Base-by-base conservation (phyloP, 1,140 invertebrate species). In the Drosophila pectinifera region DNA sequence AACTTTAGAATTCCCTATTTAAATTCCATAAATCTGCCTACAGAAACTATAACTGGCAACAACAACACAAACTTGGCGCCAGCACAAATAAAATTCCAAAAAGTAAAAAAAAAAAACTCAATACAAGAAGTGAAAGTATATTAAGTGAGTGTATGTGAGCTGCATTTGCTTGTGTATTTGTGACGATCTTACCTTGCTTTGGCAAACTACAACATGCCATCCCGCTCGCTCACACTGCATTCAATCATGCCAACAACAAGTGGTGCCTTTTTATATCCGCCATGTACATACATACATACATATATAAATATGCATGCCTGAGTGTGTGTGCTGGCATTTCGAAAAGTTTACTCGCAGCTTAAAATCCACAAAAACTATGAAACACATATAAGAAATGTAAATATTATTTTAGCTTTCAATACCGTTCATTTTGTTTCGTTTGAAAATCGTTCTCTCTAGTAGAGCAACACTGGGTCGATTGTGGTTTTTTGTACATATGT, bases 81-180 rank as follows among this genome's bases (percentile, higher is more conserved):
- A 89, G 65, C 61, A 68, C 39, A 89, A 89, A 89, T 88, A 68
- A 82, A 82, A 78, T 89, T 34, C 14, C 14, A 24, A 46, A 46
- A 45, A 45, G 13, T 1, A 16, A 28, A 18, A n/a, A 83, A 84
- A 85, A 78, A 73, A 83, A 83, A 78, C 80, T 78, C 57, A 89
- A 89, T 88, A 83, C 73, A 90, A 90, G 85, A 89, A 89, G 84
- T 89, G 84, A 89, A 89, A 89, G 84, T 89, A 89, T 89, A 90
- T 84, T 78, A 62, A 84, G 49, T 67, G 57, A 57, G 31, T 46
- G 18, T 75, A 22, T 36, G 69, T 62, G 49, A 70, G 65, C 42
- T 70, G 64, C 43, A 65, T 57, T 45, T 58, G 34, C 28, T 4
- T 34, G 4, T 24, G 59, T 80, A 42, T 55, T 57, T 26, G 69